These are phyloP conservation scores for Poeciliopsis infans DNA, from an alignment of 2,797 vertebrate species.

Conservation along the genomic window DNA sequence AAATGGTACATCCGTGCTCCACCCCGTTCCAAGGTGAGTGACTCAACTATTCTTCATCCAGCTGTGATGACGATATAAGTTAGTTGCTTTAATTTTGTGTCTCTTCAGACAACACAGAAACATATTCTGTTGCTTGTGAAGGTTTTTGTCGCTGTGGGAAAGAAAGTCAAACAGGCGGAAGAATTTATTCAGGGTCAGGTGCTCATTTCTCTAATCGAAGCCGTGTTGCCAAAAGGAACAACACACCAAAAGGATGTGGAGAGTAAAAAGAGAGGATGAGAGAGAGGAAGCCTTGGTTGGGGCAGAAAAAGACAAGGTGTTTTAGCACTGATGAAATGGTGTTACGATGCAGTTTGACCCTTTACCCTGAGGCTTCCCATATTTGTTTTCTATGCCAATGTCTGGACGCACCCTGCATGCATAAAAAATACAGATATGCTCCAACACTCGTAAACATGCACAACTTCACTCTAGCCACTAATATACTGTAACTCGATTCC, in stretches of 20 bases:
- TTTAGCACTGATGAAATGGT: constrained; percentile 66
- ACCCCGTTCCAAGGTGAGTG: constrained; percentile 96
- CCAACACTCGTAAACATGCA: constrained; percentile 13
- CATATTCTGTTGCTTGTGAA: constrained; percentile 16
- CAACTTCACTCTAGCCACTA: constrained; percentile 23
- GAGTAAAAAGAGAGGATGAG: constrained; percentile 7
- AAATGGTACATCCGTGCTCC: constrained; percentile 98
- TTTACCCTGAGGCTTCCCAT: constrained; percentile 45
- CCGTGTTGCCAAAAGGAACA: constrained; percentile 58
- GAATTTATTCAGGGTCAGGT: constrained; percentile 63
- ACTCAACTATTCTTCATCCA: constrained; percentile 13
- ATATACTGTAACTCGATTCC: constrained; percentile 29
- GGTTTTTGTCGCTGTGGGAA: neutral
- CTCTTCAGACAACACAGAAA: constrained; percentile 5
- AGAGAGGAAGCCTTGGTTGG: constrained; percentile 1
- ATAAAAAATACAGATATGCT: constrained; percentile 20
- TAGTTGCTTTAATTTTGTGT: constrained; percentile 31
- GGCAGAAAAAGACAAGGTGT: constrained; percentile 31
- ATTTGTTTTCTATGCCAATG: constrained; percentile 56
- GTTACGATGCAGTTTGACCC: constrained; percentile 63
- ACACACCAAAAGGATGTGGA: constrained; percentile 33
- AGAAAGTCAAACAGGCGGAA: constrained; percentile 43
- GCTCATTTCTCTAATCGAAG: constrained; percentile 69
- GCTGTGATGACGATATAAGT: constrained; percentile 27
- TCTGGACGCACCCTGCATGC: constrained; percentile 11